A percentile compares a stretch with the other conserved stretches of the same genome.
phyloP scores from a whole-genome alignment of 1,140 invertebrate genomes.

The Leptinotarsa defecta region DNA sequence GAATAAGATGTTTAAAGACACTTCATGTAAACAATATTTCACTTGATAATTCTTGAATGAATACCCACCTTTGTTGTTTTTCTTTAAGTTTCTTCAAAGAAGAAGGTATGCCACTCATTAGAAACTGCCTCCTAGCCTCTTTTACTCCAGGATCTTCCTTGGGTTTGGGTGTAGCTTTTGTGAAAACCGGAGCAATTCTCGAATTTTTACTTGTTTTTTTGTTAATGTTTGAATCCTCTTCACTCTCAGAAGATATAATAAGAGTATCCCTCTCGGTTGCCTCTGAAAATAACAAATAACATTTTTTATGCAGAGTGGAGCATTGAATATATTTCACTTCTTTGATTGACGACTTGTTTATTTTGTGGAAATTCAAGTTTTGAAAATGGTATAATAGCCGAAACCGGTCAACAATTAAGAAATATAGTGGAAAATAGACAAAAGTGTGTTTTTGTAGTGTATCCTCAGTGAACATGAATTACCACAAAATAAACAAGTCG shows the following conservation, averaged over 20 bases:
- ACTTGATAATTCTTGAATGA: too few species aligned
- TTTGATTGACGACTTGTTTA: too few species aligned
- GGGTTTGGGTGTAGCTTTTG: conserved; percentile 58
- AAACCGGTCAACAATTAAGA: too few species aligned
- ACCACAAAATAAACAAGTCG: too few species aligned
- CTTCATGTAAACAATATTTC: too few species aligned
- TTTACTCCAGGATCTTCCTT: conserved; percentile 58
- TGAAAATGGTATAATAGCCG: too few species aligned
- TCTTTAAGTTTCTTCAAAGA: conserved; percentile 59
- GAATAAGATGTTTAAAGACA: too few species aligned
- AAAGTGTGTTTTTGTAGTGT: too few species aligned
- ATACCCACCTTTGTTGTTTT: conserved; percentile 54
- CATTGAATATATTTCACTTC: background rate
- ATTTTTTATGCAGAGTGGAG: background rate
- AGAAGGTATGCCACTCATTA: conserved; percentile 65
- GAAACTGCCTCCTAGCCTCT: conserved; percentile 65
- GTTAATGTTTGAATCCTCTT: conserved; percentile 21
- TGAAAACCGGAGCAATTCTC: conserved; percentile 67
- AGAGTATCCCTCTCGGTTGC: background rate
- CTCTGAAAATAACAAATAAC: background rate
- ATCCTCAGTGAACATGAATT: too few species aligned
- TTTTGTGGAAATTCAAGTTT: too few species aligned
- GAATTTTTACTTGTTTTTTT: conserved; percentile 34
- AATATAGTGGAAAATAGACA: too few species aligned
- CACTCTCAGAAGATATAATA: conserved; percentile 33